Conservation (phyloP, 2,888 invertebrate species). For the Caenorhabditis panamensis region DNA sequence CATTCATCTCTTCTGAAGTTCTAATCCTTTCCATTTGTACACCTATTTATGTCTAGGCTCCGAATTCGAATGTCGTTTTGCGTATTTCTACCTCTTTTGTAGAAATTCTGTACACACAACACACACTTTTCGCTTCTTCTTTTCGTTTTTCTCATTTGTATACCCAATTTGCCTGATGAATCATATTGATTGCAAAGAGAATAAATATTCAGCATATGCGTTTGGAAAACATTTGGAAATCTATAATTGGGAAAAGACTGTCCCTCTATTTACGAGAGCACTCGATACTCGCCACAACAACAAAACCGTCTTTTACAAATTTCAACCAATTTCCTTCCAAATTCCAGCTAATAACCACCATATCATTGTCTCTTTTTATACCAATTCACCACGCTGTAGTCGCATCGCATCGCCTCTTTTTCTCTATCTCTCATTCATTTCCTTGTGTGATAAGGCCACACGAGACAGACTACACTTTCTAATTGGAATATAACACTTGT, state of each 20-base stretch:
- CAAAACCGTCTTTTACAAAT: neutral
- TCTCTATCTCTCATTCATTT: constrained; percentile 26
- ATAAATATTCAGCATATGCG: no score
- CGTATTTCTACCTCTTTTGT: constrained; percentile 55
- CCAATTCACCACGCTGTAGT: constrained; percentile 49
- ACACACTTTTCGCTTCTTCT: constrained; percentile 16
- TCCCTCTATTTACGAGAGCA: no score
- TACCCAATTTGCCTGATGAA: constrained; percentile 8
- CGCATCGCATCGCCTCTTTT: constrained; percentile 27
- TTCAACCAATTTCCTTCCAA: constrained; percentile 11
- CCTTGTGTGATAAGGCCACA: constrained; percentile 34
- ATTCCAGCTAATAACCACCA: constrained; percentile 32
- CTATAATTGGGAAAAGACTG: no score
- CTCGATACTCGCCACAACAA: no score
- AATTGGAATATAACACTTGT: constrained; percentile 7
- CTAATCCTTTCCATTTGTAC: neutral
- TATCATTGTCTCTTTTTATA: constrained; percentile 25
- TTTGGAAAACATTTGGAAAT: no score
- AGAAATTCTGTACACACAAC: constrained; percentile 47
- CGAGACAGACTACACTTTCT: constrained; percentile 31
- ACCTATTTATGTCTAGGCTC: constrained; percentile 38
- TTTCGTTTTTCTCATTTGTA: neutral
- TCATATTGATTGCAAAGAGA: constrained; percentile 41
- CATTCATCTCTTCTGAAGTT: constrained; percentile 13
- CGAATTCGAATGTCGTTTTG: constrained; percentile 53